Evolutionary conservation across 2,888 invertebrate species (phyloP).

Genomic region (Antitype chi): DNA sequence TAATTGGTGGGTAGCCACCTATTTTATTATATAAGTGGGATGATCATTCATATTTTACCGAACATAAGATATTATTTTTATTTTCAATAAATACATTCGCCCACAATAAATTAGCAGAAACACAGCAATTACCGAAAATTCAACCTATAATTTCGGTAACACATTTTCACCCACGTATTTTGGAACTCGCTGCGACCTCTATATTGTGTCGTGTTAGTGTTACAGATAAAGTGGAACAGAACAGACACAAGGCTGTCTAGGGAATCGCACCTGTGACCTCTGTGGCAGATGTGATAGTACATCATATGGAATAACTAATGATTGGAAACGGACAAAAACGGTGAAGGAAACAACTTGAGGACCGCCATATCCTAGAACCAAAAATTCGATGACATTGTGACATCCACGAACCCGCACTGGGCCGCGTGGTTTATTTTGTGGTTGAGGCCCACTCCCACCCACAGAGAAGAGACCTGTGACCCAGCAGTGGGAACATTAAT

Average conservation of each 20-base stretch:
- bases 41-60: neutral
- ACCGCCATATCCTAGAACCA: neutral
- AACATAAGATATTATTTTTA: conserved; percentile 1
- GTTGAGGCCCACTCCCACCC: too few species aligned
- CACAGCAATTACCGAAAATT: neutral
- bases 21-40: neutral
- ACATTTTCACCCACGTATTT: neutral
- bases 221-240: conserved; percentile 31
- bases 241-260: conserved; percentile 58
- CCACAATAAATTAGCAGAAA: conserved; percentile 6
- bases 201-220: conserved; percentile 16
- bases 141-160: conserved; percentile 17
- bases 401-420: neutral
- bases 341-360: neutral
- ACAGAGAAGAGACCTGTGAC: too few species aligned
- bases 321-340: conserved; percentile 2
- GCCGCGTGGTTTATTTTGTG: neutral
- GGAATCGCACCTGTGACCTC: conserved; percentile 52
- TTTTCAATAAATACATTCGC: neutral
- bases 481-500: too few species aligned
- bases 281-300: conserved; percentile 46
- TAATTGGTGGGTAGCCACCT: neutral
- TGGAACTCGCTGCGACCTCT: conserved; percentile 9
- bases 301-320: conserved; percentile 14
- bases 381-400: neutral